Base-by-base conservation (phyloP, 2,888 invertebrate genomes). In the Sinotaia quadrata region DNA sequence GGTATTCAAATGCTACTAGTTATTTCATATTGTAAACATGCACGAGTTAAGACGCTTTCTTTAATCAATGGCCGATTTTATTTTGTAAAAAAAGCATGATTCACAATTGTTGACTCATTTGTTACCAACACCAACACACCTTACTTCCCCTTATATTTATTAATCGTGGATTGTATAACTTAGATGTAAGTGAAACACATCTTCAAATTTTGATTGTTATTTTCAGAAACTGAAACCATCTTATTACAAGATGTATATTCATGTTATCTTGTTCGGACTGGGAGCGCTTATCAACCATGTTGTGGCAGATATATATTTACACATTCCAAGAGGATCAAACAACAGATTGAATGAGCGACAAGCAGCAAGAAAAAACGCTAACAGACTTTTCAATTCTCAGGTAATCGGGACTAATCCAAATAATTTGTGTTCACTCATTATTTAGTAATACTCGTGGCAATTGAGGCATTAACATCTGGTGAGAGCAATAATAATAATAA, bases 341-440 rank as follows among this genome's bases (percentile, higher is more conserved):
- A 85, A 88, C 75, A 75, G 88, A 57, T 76, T 88, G 41, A 85
- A 87, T 74, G 88, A 88, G 71, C 77, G 81, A 4, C 80, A 86
- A 24, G 87, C 87, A 5, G 78, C 77, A 33, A 79, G 87, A 63
- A 73, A 69, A 15, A 86, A 87, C 75, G 83, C 79, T 29, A 84
- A 87, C 76, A 74, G 87, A 73, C 63, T 87, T 47, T 88, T 87
- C 78, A 85, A 88, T 75, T 87, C 87, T 12, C 87, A 87, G 85
- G 87, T 87, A 70, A 60, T 60, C 57, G 7, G 18, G 10, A 29
- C 27, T 3, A 7, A 47, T 15, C n/a, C 24, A 15, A 1, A 21
- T 8, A 41, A 41, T 18, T 8, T 8, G 18, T 41, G 8, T 41
- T 41, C 18, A 41, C 18, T 12, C 41, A 41, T 12, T 18, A 8